phyloP scores from a whole-genome alignment of 2,113 vertebrate genomes.

The Genyomyrus donnyi region DNA sequence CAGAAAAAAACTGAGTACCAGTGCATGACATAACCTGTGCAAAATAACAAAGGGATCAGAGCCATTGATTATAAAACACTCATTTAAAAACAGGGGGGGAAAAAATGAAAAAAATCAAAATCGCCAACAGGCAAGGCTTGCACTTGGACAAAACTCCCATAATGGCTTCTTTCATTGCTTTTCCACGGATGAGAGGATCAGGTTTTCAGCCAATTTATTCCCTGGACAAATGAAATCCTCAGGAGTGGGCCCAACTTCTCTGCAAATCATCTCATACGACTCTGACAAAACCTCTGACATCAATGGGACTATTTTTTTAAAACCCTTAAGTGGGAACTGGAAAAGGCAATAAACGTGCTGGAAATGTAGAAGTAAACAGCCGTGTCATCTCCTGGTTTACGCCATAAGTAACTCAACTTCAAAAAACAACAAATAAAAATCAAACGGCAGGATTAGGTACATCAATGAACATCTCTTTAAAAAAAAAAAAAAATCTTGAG shows the following conservation, averaged over 20 bases:
- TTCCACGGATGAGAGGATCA: conserved; percentile 84
- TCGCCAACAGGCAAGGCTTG: conserved; percentile 69
- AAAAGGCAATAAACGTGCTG: conserved; percentile 71
- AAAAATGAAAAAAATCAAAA: not conserved
- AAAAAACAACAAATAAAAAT: conserved; percentile 64
- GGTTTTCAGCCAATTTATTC: conserved; percentile 94
- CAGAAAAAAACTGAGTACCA: conserved; percentile 59
- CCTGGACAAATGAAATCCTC: conserved; percentile 97
- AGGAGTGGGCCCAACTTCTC: conserved; percentile 90
- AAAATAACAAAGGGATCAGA: conserved; percentile 36
- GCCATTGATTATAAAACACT: conserved; percentile 15
- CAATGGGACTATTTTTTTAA: conserved; percentile 80
- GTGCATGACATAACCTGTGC: conserved; percentile 24
- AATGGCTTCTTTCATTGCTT: conserved; percentile 90
- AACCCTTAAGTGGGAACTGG: conserved; percentile 60
- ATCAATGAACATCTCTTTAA: conserved; percentile 71
- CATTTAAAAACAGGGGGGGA: conserved; percentile 22
- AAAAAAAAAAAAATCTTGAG: conserved; percentile 75
- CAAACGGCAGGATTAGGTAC: conserved; percentile 81
- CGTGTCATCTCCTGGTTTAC: conserved; percentile 63
- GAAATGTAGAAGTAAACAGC: conserved; percentile 74
- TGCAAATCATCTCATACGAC: conserved; percentile 78
- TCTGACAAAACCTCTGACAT: conserved; percentile 84
- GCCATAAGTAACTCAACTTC: conserved; percentile 74
- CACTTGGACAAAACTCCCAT: conserved; percentile 80